A percentile compares a stretch with the other conserved stretches of the same genome.
phyloP scores from a whole-genome alignment of 2,888 invertebrate genomes.

The Exocentrus adspersus region DNA sequence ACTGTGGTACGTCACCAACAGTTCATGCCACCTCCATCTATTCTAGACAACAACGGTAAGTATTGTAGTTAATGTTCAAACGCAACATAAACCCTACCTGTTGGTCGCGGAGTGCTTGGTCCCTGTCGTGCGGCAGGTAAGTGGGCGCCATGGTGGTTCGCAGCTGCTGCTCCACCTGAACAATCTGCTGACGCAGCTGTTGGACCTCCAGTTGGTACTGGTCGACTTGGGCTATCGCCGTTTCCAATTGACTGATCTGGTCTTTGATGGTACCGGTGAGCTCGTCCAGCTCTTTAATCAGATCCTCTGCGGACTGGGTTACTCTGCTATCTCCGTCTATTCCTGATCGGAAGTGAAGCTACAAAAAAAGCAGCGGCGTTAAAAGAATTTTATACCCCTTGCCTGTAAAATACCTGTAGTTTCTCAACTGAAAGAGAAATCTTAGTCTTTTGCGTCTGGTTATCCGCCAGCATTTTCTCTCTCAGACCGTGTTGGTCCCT shows the following conservation, averaged over 20 bases:
- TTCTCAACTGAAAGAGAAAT: constrained; percentile 90
- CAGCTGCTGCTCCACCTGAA: constrained; percentile 88
- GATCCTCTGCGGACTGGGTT: constrained; percentile 75
- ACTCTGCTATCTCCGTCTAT: constrained; percentile 83
- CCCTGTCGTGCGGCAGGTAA: constrained; percentile 84
- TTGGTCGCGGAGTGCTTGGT: constrained; percentile 83
- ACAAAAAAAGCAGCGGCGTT: too few species aligned
- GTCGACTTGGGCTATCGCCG: constrained; percentile 86
- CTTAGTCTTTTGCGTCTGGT: constrained; percentile 90
- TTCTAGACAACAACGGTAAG: constrained; percentile 39
- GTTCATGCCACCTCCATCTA: constrained; percentile 54
- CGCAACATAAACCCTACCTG: constrained; percentile 77
- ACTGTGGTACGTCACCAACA: constrained; percentile 40
- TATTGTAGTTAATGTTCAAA: constrained; percentile 36
- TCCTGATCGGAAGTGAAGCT: constrained; percentile 90
- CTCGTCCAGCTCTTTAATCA: constrained; percentile 75
- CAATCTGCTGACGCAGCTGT: constrained; percentile 82
- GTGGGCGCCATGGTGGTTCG: constrained; percentile 84
- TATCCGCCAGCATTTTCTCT: constrained; percentile 88
- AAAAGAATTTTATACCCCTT: too few species aligned
- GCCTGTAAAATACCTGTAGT: constrained; percentile 85
- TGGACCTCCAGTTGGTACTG: constrained; percentile 89
- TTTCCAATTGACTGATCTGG: constrained; percentile 75
- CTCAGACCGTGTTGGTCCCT: constrained; percentile 86
- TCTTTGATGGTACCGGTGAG: constrained; percentile 71